Evolutionary conservation across 1,140 invertebrate genomes (phyloP), one percentile per base, ranked within the genome.

Genomic region (Plectrocnemia conspersa): DNA sequence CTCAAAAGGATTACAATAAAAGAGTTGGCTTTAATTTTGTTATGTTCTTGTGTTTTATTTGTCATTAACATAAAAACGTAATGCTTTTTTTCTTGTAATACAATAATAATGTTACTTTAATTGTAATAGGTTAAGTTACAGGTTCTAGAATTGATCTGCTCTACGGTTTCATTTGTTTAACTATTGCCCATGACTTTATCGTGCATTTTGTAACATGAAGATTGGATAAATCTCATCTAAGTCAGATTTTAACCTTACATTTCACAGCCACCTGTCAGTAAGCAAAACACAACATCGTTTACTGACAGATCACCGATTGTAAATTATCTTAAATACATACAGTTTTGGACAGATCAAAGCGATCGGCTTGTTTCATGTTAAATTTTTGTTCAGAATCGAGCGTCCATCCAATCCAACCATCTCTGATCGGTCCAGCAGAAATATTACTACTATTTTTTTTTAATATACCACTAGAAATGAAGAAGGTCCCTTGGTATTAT

Each of bases 11-110:
- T 15, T 5, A 23, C 47, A 13, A 48, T 48, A 52, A 59, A 59
- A 56, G 35, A 29, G 29, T 7, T 16, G 24, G 25, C 32, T 40
- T 45, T 47, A 65, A 70, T 69, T 67, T 71, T 76, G 74, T 75
- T 72, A 72, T 66, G 69, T 72, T 73, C 54, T n/a, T 60, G 58
- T 71, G 72, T 73, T 76, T 76, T 76, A 76, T 76, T 76, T 74
- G 52, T 76, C 71, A 75, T 74, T 75, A 76, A 76, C 74, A 76
- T 76, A 76, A 76, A 76, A 76, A 75, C 74, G 73, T 76, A 75
- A 76, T 74, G 69, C 70, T 72, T 73, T 67, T 67, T 68, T 70
- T n/a, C n/a, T n/a, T 70, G 59, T 61, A 61, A 61, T 61, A 61
- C 59, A 61, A 61, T 61, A 61, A 61, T 61, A 61, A 61, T 55